Base-by-base conservation (phyloP, 92 coral and sea anemone species). In the Bergia sp. region DNA sequence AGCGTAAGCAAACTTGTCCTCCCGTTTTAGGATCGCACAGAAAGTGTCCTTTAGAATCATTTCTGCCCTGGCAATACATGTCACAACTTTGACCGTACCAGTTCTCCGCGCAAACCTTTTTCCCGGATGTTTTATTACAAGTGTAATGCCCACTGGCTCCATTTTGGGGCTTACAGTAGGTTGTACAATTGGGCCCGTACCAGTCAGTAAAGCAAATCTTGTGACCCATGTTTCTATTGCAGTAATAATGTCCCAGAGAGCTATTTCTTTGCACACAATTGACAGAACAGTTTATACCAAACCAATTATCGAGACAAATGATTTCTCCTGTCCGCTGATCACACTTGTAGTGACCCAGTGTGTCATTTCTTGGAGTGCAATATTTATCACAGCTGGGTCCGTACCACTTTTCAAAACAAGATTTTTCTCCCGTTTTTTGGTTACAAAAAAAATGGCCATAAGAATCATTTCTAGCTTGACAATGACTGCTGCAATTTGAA, bases 281-380 rank as follows among this genome's bases (percentile, higher is more conserved):
- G 10, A 65, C 87, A 18, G 82, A 64, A 55, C 94, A 92, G 85
- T 82, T 77, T 44, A 21, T 37, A 8, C 94, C 92, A 74, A 58
- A 89, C 94, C 94, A 92, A 53, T 89, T 79, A 10, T 45, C 76
- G 1, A 76, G 55, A 77, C 93, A 91, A 37, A 67, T 61, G 45
- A 82, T 77, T 15, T 53, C 15, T 43, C 93, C 93, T 58, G 88
- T 82, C 36, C 29, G 21, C 21, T 73, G 47, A 88, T 82, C 57
- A 57, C 93, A 91, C 6, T 23, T 76, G 41, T 91, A 91, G 78
- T 91, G 89, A 18, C 93, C 91, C 21, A 10, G 13, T 18, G 89
- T 49, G 41, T 53, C 91, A 72, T 88, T 90, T 43, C 47, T 58
- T 15, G 64, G 85, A 40, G 42, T 74, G 41, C 93, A 91, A 43